A percentile compares a stretch with the other conserved stretches of the same genome.
phyloP scores from a whole-genome alignment of 2,888 invertebrate species.

The Geotrupes spiniger region DNA sequence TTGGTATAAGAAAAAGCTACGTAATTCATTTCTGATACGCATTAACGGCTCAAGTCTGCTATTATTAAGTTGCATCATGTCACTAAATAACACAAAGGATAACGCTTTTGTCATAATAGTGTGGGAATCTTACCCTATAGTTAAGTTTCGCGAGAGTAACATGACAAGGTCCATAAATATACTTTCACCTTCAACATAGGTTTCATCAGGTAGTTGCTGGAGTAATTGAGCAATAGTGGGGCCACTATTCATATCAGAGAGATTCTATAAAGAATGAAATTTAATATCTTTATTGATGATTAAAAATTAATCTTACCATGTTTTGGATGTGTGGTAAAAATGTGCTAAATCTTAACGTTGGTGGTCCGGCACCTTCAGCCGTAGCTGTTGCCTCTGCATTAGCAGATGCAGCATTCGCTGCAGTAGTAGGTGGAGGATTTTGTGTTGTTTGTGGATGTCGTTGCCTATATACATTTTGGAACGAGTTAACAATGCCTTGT shows the following conservation, averaged over 20 bases:
- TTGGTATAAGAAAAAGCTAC: constrained; percentile 50
- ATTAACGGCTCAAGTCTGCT: constrained; percentile 48
- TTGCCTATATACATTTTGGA: constrained; percentile 30
- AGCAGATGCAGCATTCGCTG: constrained; percentile 9
- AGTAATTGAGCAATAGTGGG: constrained; percentile 50
- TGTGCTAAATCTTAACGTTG: background rate
- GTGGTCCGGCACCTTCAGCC: too few relatives aligned
- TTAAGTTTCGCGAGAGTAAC: constrained; percentile 43
- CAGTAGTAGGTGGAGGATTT: background rate
- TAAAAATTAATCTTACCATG: constrained; percentile 25
- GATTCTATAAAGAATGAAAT: constrained; percentile 24
- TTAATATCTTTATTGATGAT: background rate
- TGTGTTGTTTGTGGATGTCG: constrained; percentile 8
- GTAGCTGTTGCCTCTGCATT: too few relatives aligned
- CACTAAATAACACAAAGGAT: constrained; percentile 34
- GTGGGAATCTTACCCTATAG: constrained; percentile 42
- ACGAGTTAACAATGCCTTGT: constrained; percentile 34
- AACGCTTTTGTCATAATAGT: background rate
- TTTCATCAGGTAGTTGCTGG: constrained; percentile 45
- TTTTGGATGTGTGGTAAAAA: constrained; percentile 31
- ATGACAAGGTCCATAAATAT: constrained; percentile 50
- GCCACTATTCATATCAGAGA: constrained; percentile 24
- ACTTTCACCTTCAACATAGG: constrained; percentile 48
- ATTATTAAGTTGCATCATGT: constrained; percentile 45
- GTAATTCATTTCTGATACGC: constrained; percentile 49